These are phyloP conservation scores for Adelosebastes latens DNA, from an alignment of 2,797 vertebrate genomes.

Conservation along the genomic window DNA sequence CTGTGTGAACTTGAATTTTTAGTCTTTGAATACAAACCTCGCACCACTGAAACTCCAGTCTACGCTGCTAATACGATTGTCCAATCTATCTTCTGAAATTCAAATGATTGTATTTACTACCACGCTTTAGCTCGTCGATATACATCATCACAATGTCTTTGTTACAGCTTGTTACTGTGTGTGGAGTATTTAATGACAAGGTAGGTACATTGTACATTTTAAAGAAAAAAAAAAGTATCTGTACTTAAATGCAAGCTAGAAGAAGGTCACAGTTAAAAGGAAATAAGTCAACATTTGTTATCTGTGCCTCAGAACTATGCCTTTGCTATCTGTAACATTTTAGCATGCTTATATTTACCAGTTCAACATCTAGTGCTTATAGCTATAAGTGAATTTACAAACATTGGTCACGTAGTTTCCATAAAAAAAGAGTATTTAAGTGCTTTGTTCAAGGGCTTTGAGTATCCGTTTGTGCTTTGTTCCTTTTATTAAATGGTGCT, in stretches of 20 bases:
- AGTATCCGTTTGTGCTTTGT: slow-evolving; percentile 37
- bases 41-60: slow-evolving; percentile 76
- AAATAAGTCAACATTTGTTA: neutral
- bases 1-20: slow-evolving; percentile 45
- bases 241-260: neutral
- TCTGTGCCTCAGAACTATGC: slow-evolving; percentile 54
- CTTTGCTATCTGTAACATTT: slow-evolving; percentile 38
- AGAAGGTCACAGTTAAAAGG: slow-evolving; percentile 2
- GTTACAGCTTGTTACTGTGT: slow-evolving; percentile 9
- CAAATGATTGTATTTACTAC: slow-evolving; percentile 43
- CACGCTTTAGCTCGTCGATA: slow-evolving; percentile 10
- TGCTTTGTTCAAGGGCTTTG: slow-evolving; percentile 62
- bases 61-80: slow-evolving; percentile 47
- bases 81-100: neutral
- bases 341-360: slow-evolving; percentile 40
- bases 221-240: neutral
- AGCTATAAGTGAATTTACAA: slow-evolving; percentile 16
- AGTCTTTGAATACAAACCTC: slow-evolving; percentile 37
- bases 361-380: slow-evolving; percentile 22
- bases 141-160: neutral
- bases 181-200: slow-evolving; percentile 1
- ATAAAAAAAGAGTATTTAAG: neutral
- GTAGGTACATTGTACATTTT: neutral
- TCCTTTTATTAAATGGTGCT: slow-evolving; percentile 45
- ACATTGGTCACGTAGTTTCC: neutral